phyloP scores from a whole-genome alignment of 2,888 invertebrate genomes.

The Lochmaea crataegi region DNA sequence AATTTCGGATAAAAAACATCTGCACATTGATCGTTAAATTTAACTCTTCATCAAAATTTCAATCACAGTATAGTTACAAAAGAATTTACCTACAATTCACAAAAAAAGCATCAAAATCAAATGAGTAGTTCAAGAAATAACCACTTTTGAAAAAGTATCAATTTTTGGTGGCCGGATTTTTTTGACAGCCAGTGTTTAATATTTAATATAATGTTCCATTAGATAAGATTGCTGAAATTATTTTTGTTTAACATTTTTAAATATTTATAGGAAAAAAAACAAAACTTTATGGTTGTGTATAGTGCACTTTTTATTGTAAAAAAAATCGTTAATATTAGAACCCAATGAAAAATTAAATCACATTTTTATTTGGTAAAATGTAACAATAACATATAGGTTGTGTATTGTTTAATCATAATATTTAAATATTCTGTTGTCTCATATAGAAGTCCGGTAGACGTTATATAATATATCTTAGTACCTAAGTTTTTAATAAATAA shows the following conservation, averaged over 20 bases:
- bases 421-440: slow-evolving; percentile 32
- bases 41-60: too few species aligned
- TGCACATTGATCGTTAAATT: too few species aligned
- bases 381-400: slow-evolving; percentile 48
- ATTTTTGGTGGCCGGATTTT: too few species aligned
- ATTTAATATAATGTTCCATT: slow-evolving; percentile 15
- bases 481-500: slow-evolving; percentile 46
- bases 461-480: slow-evolving; percentile 44
- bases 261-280: slow-evolving; percentile 32
- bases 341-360: slow-evolving; percentile 47
- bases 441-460: slow-evolving; percentile 41
- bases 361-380: slow-evolving; percentile 38
- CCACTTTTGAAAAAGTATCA: too few species aligned
- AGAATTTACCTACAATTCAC: too few species aligned
- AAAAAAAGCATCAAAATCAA: too few species aligned
- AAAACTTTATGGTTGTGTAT: slow-evolving; percentile 51
- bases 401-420: slow-evolving; percentile 37
- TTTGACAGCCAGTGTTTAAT: too few species aligned
- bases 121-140: too few species aligned
- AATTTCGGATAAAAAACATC: too few species aligned
- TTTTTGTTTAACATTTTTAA: slow-evolving; percentile 32
- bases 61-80: too few species aligned
- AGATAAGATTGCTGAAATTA: slow-evolving; percentile 11
- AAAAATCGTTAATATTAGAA: slow-evolving; percentile 28
- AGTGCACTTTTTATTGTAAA: slow-evolving; percentile 50